These are phyloP conservation scores for Epirrhoe alternata DNA, from an alignment of 2,888 invertebrate genomes.

Conservation along the genomic window DNA sequence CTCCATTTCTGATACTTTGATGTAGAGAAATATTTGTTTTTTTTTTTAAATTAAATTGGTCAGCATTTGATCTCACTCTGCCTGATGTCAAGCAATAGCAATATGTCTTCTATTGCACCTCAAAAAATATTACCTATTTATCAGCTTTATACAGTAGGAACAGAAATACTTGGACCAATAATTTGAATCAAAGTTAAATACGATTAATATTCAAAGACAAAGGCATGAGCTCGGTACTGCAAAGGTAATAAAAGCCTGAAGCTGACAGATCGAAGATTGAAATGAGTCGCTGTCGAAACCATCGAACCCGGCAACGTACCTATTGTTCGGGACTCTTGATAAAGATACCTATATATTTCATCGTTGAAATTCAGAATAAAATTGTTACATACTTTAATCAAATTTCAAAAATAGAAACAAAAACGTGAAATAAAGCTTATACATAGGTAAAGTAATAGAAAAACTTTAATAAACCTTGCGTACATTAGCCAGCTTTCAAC, in stretches of 20 bases:
- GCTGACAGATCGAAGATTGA: conserved; percentile 45
- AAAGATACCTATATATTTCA: conserved; percentile 11
- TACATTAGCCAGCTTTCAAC: too few relatives aligned
- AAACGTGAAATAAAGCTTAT: not conserved
- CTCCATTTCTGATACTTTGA: too few relatives aligned
- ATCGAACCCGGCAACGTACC: conserved; percentile 23
- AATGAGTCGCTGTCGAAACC: conserved; percentile 40
- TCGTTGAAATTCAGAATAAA: not conserved
- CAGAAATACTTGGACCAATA: not conserved
- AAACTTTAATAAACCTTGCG: too few relatives aligned
- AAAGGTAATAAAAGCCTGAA: conserved; percentile 43
- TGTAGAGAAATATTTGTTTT: too few relatives aligned
- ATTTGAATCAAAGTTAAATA: conserved; percentile 22
- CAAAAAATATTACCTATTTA: too few relatives aligned
- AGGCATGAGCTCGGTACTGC: conserved; percentile 32
- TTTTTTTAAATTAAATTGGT: too few relatives aligned
- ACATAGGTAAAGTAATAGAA: too few relatives aligned
- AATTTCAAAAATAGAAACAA: not conserved
- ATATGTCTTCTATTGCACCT: too few relatives aligned
- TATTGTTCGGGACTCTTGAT: conserved; percentile 25
- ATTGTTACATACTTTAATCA: conserved; percentile 16
- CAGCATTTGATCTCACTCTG: too few relatives aligned
- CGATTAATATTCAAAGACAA: conserved; percentile 37
- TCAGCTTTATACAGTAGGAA: too few relatives aligned
- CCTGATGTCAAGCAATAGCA: too few relatives aligned